Evolutionary conservation across 1,140 invertebrate species (phyloP).

Genomic region (Pseudomyrmex gracilis): DNA sequence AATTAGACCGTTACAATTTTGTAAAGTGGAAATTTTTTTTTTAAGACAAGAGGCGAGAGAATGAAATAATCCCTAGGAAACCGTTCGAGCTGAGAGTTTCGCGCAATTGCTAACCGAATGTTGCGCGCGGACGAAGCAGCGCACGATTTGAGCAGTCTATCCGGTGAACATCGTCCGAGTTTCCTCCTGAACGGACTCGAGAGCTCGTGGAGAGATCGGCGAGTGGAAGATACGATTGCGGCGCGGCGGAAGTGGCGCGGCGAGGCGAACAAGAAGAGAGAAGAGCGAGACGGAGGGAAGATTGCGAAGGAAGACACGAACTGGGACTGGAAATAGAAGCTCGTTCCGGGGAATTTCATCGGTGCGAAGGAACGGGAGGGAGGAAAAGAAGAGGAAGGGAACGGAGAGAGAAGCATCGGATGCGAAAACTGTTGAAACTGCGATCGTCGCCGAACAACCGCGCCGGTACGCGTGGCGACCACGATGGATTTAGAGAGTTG

Average conservation of each 20-base stretch:
- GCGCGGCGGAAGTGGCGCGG: conserved; percentile 32
- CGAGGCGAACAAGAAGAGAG: conserved; percentile 13
- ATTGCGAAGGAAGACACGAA: conserved; percentile 34
- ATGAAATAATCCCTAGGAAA: conserved; percentile 26
- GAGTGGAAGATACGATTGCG: conserved; percentile 30
- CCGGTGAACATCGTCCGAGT: conserved; percentile 20
- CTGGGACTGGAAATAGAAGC: conserved; percentile 45
- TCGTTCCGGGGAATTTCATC: conserved; percentile 52
- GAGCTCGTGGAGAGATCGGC: conserved; percentile 22
- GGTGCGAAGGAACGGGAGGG: conserved; percentile 11
- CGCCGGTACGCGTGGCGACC: not conserved
- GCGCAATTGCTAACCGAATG: conserved; percentile 40
- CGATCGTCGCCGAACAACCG: conserved; percentile 31
- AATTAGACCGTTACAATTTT: not conserved
- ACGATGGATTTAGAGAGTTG: conserved; percentile 23
- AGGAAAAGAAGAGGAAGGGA: not conserved
- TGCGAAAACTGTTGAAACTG: conserved; percentile 36
- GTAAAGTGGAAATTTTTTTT: not conserved
- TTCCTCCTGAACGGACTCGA: conserved; percentile 18
- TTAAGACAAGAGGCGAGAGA: not conserved
- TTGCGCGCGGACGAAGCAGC: conserved; percentile 17
- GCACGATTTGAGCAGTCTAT: conserved; percentile 30
- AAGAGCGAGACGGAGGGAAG: conserved; percentile 8
- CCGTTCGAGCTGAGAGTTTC: conserved; percentile 18
- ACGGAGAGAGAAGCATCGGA: not conserved